Conservation (phyloP, 2,797 vertebrate genomes). For the Melopsittacus undulatus region DNA sequence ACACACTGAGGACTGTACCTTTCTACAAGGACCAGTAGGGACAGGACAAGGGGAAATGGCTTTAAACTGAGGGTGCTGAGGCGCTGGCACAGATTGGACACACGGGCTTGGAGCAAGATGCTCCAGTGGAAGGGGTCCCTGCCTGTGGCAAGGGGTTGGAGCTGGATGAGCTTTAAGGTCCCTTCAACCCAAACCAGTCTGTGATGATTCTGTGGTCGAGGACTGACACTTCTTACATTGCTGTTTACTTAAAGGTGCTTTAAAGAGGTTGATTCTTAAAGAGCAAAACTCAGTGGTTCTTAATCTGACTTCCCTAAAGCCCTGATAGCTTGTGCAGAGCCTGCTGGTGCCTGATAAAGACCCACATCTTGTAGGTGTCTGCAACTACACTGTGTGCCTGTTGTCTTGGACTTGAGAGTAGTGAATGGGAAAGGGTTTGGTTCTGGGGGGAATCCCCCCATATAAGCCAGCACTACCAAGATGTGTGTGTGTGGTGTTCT, state of each 20-base stretch:
- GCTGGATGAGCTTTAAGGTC: neutral
- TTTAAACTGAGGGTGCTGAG: neutral
- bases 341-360: neutral
- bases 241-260: neutral
- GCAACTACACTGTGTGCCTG: neutral
- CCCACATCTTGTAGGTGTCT: neutral
- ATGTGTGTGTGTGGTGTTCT: neutral
- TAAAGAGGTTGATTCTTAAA: neutral
- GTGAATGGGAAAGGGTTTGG: neutral
- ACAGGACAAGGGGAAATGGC: neutral
- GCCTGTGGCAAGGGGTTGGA: neutral
- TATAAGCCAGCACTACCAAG: neutral
- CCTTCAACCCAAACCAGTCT: neutral
- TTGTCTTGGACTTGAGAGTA: neutral
- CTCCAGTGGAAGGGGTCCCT: neutral
- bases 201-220: neutral
- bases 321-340: neutral
- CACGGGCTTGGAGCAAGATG: neutral
- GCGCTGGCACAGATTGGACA: neutral
- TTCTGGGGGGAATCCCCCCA: fast-evolving
- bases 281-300: neutral
- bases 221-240: neutral
- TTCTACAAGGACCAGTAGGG: neutral
- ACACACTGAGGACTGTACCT: neutral
- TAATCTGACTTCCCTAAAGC: neutral